A percentile compares a stretch with the other conserved stretches of the same genome.
phyloP scores from a whole-genome alignment of 2,888 invertebrate genomes.

The Laothoe populi region DNA sequence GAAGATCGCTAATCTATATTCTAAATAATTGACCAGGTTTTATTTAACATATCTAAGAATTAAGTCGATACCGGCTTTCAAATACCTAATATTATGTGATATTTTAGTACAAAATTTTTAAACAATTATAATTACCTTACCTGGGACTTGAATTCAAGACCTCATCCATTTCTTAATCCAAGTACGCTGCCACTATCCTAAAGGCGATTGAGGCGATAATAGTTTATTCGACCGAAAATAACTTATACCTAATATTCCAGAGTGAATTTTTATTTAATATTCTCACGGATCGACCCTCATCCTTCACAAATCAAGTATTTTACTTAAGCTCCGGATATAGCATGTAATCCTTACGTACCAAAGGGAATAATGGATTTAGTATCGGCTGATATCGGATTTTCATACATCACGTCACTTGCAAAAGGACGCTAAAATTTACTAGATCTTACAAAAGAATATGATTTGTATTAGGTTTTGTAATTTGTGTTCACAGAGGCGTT shows the following conservation, averaged over 20 bases:
- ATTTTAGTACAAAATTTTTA: no score
- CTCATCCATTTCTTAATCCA: no score
- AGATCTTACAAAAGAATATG: background rate
- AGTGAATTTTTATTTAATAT: background rate
- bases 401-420: background rate
- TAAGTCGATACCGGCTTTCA: no score
- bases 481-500: background rate
- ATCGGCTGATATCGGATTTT: slow-evolving; percentile 2
- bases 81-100: no score
- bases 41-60: no score
- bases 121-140: no score
- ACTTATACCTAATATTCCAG: background rate
- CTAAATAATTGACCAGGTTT: no score
- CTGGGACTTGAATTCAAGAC: no score
- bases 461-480: background rate
- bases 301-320: slow-evolving; percentile 19
- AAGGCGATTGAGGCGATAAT: background rate
- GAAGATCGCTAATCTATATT: no score
- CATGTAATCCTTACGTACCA: slow-evolving; percentile 9
- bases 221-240: background rate
- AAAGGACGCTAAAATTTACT: background rate
- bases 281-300: background rate
- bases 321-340: slow-evolving; percentile 14
- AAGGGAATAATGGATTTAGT: slow-evolving; percentile 25
- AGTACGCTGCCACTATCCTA: no score